Conservation (phyloP, 2,888 invertebrate genomes). For the Andrena flavipes region DNA sequence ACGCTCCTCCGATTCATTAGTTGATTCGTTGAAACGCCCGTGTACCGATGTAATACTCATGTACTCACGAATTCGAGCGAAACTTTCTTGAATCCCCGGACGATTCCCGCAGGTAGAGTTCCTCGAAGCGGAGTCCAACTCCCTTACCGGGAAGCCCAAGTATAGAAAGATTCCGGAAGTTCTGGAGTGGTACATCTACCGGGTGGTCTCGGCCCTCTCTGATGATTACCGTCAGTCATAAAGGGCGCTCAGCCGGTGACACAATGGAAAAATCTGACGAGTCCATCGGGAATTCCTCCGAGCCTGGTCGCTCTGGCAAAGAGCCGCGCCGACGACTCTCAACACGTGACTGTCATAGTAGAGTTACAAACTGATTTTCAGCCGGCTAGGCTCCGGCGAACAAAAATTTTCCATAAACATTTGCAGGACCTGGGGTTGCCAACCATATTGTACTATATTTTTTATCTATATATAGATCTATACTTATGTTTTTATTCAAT, state of each 20-base stretch:
- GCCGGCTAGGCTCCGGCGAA: not conserved
- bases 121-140: conserved; percentile 31
- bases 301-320: not conserved
- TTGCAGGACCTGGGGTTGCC: not conserved
- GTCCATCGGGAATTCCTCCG: conserved; percentile 55
- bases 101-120: conserved; percentile 46
- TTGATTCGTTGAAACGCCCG: conserved; percentile 31
- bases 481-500: too few relatives aligned
- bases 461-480: too few relatives aligned
- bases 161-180: conserved; percentile 63
- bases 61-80: conserved; percentile 45
- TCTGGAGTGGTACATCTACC: conserved; percentile 51
- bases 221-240: conserved; percentile 58
- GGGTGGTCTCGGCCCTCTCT: conserved; percentile 60
- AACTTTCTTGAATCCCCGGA: conserved; percentile 45
- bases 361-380: conserved; percentile 6
- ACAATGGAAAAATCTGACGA: conserved; percentile 64
- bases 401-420: not conserved
- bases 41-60: conserved; percentile 25
- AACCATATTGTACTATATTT: too few relatives aligned
- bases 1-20: not conserved
- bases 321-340: conserved; percentile 2
- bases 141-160: conserved; percentile 43
- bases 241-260: conserved; percentile 53
- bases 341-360: not conserved